These are phyloP conservation scores for Chironomus tentans DNA, from an alignment of 2,888 invertebrate genomes.

Conservation along the genomic window DNA sequence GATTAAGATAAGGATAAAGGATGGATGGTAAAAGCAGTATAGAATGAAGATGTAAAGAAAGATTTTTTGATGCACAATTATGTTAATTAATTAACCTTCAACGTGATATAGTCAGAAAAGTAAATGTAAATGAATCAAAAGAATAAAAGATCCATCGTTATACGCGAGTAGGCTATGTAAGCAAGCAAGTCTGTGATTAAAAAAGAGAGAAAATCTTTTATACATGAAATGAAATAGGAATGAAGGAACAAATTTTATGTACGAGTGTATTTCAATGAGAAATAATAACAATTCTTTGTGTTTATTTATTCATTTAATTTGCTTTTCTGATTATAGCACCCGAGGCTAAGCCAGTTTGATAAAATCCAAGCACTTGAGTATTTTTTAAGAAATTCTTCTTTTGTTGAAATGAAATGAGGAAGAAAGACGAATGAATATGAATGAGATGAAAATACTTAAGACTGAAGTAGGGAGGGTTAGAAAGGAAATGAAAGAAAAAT, in stretches of 20 bases:
- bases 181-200: too few relatives aligned
- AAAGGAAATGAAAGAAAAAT: neutral
- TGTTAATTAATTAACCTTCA: neutral
- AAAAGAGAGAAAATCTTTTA: neutral
- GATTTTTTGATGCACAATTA: conserved; percentile 2
- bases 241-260: too few relatives aligned
- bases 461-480: neutral
- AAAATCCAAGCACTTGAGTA: neutral
- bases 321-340: conserved; percentile 8
- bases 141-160: too few relatives aligned
- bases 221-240: neutral
- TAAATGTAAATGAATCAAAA: neutral
- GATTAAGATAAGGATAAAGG: neutral
- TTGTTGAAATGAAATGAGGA: neutral
- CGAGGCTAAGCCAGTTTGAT: neutral
- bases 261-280: too few relatives aligned
- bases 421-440: neutral
- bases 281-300: neutral
- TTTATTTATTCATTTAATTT: conserved; percentile 10
- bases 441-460: too few relatives aligned
- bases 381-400: neutral
- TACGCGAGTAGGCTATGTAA: too few relatives aligned
- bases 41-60: neutral
- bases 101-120: neutral
- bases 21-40: neutral